Base-by-base conservation (phyloP, 2,888 invertebrate species). In the Athalia cordata region DNA sequence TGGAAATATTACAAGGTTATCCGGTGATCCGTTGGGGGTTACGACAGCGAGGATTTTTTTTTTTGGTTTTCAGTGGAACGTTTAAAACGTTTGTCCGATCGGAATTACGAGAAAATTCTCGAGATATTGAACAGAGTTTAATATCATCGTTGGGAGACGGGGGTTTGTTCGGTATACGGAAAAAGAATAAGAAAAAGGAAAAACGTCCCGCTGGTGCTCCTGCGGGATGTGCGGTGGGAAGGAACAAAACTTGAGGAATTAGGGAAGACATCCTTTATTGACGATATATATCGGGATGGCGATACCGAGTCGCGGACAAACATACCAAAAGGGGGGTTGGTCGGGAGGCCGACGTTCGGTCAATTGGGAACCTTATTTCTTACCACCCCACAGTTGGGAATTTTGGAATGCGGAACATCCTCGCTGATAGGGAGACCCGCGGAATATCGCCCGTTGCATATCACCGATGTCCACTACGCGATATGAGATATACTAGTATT, bases 401-500 rank as follows among this genome's bases (percentile, higher is more conserved):
- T 89, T 85, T 86, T 86, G 82, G 82, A 75, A 75, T 75, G 75
- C 75, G 50, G 62, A 62, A 62, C 50, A 52, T 52, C 50, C 64
- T 15, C 62, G 57, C 13, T 62, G 75, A 64, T 62, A 64, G 62
- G 64, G 62, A 75, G 45, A 45, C 68, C 49, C 75, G 72, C 59
- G 72, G 13, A 81, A 85, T 85, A 29, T 89, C 89, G 89, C 89
- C 88, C 89, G 85, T 89, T 87, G 89, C 88, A 89, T 89, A 89
- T 90, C 89, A 88, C 87, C 86, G 85, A 85, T 86, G 88, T 87
- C 87, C 88, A 81, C 84, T 80, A 29, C 29, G 80, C 87, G 87
- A 89, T 90, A 90, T 90, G 89, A 89, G 89, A 89, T 88, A 89
- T 89, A 84, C 81, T 84, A 84, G 83, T 86, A 87, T 29, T 89